A percentile compares a stretch with the other conserved stretches of the same genome.
These are phyloP conservation scores for Cephus runcator DNA, from an alignment of 2,888 invertebrate species.

Conservation along the genomic window DNA sequence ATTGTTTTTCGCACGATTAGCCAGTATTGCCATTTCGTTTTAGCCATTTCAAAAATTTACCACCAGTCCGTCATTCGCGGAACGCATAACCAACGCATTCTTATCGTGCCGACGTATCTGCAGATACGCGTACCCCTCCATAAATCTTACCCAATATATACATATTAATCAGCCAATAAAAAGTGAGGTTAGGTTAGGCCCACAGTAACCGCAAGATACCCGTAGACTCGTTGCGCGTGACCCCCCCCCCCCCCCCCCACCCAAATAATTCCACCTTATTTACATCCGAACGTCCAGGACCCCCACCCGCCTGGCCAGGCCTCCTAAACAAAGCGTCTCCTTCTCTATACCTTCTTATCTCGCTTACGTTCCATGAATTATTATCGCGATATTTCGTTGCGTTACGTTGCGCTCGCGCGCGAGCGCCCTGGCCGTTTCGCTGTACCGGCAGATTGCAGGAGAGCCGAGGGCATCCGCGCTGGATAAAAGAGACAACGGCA, in stretches of 20 bases:
- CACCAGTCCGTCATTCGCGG: too few relatives aligned
- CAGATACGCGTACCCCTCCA: not conserved
- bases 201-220: not conserved
- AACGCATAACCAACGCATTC: not conserved
- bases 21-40: too few relatives aligned
- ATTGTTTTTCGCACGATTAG: not conserved
- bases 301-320: too few relatives aligned
- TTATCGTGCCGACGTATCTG: not conserved
- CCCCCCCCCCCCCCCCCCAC: not conserved
- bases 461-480: not conserved
- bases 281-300: constrained; percentile 5
- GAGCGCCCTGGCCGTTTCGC: not conserved
- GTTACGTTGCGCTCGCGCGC: not conserved
- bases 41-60: too few relatives aligned
- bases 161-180: not conserved
- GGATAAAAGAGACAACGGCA: not conserved
- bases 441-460: not conserved
- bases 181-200: not conserved
- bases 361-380: constrained; percentile 38
- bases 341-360: constrained; percentile 34
- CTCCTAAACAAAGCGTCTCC: not conserved
- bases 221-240: not conserved
- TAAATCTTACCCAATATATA: not conserved
- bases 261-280: constrained; percentile 5
- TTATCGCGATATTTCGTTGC: constrained; percentile 32